These are phyloP conservation scores for Gambelia wislizenii DNA, from an alignment of 2,797 vertebrate genomes.

Conservation along the genomic window DNA sequence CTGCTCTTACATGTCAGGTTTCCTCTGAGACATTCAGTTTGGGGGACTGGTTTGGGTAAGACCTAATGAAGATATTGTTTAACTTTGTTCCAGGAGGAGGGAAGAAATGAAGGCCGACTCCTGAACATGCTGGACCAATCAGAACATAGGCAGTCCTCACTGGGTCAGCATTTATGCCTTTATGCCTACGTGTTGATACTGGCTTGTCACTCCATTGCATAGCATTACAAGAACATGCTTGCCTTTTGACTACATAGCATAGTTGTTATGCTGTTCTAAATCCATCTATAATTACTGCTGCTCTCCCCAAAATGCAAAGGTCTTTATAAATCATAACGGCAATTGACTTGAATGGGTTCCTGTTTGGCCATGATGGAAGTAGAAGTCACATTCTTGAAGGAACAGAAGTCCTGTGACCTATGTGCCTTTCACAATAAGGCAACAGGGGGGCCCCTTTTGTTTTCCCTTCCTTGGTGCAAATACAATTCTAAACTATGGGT, in stretches of 20 bases:
- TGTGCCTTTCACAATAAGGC: neutral
- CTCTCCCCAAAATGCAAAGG: neutral
- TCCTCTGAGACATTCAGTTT: neutral
- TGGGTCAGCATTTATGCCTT: neutral
- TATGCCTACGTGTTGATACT: neutral
- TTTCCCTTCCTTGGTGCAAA: neutral
- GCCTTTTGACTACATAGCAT: neutral
- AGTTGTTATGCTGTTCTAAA: neutral
- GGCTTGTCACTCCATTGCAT: neutral
- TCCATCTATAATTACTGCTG: neutral
- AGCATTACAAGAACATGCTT: neutral
- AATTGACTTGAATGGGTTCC: neutral
- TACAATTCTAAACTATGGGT: neutral
- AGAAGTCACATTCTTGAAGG: neutral
- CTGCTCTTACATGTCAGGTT: neutral
- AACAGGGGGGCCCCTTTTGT: neutral
- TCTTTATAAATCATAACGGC: neutral
- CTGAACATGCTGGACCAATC: slow-evolving; percentile 81
- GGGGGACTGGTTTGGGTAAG: neutral
- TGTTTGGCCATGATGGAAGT: neutral
- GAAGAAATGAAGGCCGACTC: slow-evolving; percentile 69
- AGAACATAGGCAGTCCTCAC: slow-evolving; percentile 55
- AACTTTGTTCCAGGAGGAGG: slow-evolving; percentile 66
- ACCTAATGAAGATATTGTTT: slow-evolving; percentile 35
- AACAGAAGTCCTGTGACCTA: neutral